These are phyloP conservation scores for Polymixis flavicincta DNA, from an alignment of 2,888 invertebrate genomes.

Conservation along the genomic window DNA sequence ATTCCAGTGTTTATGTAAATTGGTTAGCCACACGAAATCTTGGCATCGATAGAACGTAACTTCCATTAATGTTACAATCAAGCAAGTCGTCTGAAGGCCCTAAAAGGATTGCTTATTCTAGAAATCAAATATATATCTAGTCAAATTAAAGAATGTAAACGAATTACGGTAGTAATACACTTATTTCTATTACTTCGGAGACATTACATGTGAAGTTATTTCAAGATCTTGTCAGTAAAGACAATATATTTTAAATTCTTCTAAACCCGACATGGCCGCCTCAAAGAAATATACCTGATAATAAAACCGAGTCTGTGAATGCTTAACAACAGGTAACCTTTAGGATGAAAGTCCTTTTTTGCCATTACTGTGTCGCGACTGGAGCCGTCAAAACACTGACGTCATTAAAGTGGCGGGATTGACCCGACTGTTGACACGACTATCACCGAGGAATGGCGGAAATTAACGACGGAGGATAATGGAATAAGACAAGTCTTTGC, in stretches of 20 bases:
- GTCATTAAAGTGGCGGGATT: constrained; percentile 31
- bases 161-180: neutral
- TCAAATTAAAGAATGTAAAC: neutral
- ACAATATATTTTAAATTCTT: neutral
- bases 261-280: too few species aligned
- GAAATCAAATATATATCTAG: neutral
- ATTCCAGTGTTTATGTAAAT: constrained; percentile 1
- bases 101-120: constrained; percentile 3
- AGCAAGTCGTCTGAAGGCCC: neutral
- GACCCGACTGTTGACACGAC: constrained; percentile 28
- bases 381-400: constrained; percentile 54
- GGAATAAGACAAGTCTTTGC: neutral
- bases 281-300: neutral
- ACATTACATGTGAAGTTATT: neutral
- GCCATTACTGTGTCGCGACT: constrained; percentile 21
- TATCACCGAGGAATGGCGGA: constrained; percentile 17
- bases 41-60: constrained; percentile 1
- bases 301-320: neutral
- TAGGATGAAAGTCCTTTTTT: constrained; percentile 11
- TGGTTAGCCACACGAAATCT: constrained; percentile 16
- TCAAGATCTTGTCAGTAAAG: too few species aligned
- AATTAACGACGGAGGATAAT: constrained; percentile 14
- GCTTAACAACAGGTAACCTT: constrained; percentile 16
- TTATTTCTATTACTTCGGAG: too few species aligned
- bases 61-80: neutral